These are phyloP conservation scores for Tinamus major DNA, from an alignment of 2,797 vertebrate species.

Conservation along the genomic window DNA sequence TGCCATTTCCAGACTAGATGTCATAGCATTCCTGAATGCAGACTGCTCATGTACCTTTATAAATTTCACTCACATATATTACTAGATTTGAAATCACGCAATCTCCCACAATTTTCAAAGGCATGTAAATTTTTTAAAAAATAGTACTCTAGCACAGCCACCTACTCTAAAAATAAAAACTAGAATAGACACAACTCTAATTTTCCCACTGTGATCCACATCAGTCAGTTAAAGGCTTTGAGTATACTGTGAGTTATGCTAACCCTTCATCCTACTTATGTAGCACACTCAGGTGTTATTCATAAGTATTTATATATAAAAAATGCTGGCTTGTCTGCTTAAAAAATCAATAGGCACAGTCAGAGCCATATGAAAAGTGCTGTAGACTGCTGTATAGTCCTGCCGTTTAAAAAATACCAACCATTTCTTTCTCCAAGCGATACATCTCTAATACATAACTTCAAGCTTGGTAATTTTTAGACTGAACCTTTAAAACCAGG, in stretches of 20 bases:
- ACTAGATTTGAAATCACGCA: not conserved
- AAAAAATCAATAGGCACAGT: not conserved
- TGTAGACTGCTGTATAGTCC: no score
- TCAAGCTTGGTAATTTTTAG: not conserved
- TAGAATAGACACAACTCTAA: not conserved
- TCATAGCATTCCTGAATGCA: not conserved
- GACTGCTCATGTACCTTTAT: not conserved
- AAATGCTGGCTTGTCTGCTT: not conserved
- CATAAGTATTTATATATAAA: not conserved
- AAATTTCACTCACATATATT: not conserved
- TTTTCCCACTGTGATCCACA: not conserved
- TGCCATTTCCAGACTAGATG: rapidly evolving
- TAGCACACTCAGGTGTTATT: not conserved
- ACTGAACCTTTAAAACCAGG: not conserved
- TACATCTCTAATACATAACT: not conserved
- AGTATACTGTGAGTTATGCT: not conserved
- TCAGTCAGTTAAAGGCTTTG: not conserved
- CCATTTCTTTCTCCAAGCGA: not conserved
- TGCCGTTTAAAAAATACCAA: no score
- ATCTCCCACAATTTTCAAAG: not conserved
- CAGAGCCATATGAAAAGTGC: not conserved
- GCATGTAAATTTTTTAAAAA: not conserved
- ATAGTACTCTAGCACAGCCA: no score
- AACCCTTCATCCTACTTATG: not conserved
- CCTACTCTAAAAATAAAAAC: not conserved